Evolutionary conservation across 2,797 vertebrate genomes (phyloP).

Genomic region (Carapus acus): DNA sequence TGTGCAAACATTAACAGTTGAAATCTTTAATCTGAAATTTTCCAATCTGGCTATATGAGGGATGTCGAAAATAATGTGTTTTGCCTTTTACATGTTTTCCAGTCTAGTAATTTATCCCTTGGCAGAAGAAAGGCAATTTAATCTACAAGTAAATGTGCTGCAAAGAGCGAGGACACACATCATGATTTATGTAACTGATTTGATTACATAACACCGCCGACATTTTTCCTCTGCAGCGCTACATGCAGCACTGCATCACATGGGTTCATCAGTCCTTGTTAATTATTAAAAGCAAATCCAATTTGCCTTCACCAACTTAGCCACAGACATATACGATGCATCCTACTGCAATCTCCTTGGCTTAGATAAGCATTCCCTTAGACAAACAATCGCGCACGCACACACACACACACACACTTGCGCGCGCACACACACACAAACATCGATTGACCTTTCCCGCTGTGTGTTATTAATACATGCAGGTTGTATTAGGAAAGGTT

Average conservation of each 20-base stretch:
- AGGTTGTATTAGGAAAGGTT: constrained; percentile 74
- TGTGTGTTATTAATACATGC: constrained; percentile 74
- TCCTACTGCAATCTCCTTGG: constrained; percentile 37
- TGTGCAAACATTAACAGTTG: too few species aligned
- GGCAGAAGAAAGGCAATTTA: constrained; percentile 11
- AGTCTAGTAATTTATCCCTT: not conserved
- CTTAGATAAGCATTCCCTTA: constrained; percentile 51
- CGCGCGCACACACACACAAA: constrained; percentile 29
- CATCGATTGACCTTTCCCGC: constrained; percentile 71
- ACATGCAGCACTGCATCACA: constrained; percentile 29
- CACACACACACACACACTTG: constrained; percentile 13
- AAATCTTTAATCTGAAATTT: too few species aligned
- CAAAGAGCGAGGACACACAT: constrained; percentile 20
- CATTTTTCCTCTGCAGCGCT: constrained; percentile 17
- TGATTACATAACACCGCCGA: constrained; percentile 43
- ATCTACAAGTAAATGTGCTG: constrained; percentile 11
- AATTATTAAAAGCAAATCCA: constrained; percentile 61
- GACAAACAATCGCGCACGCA: constrained; percentile 59
- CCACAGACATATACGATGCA: constrained; percentile 36
- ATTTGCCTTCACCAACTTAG: constrained; percentile 44
- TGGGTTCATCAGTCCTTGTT: constrained; percentile 47
- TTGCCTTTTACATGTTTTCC: not conserved
- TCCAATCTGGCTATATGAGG: too few species aligned
- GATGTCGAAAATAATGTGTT: too few species aligned
- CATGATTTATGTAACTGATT: constrained; percentile 14